These are phyloP conservation scores for Spheniscus humboldti DNA, from an alignment of 2,797 vertebrate genomes.

Conservation along the genomic window DNA sequence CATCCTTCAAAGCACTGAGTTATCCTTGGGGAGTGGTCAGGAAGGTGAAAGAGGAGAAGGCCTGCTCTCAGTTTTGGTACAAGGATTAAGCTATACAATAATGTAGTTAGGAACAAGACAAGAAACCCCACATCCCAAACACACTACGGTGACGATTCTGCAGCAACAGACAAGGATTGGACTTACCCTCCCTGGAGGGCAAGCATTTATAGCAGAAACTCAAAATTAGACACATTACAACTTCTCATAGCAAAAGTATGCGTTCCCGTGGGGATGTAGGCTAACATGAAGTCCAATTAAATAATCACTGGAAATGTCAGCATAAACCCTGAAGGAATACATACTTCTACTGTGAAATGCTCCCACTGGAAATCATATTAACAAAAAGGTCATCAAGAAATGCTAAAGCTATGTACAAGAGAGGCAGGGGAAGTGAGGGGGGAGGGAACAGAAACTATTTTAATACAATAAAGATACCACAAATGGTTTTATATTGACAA, in stretches of 20 bases:
- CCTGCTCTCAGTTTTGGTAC: not conserved
- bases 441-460: constrained; percentile 18
- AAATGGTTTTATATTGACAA: constrained; percentile 4
- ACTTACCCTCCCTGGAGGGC: constrained; percentile 8
- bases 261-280: constrained; percentile 39
- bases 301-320: constrained; percentile 70
- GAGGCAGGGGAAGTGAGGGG: not conserved
- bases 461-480: constrained; percentile 12
- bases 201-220: constrained; percentile 56
- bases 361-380: constrained; percentile 58
- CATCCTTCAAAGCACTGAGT: not conserved
- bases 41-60: not conserved
- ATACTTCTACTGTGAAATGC: constrained; percentile 66
- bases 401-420: not conserved
- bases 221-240: constrained; percentile 66
- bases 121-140: not conserved
- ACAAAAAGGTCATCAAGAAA: constrained; percentile 65
- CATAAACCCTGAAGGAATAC: constrained; percentile 48
- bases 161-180: not conserved
- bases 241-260: constrained; percentile 67
- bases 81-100: constrained; percentile 9
- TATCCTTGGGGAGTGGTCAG: not conserved
- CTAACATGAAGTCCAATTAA: constrained; percentile 67
- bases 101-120: not conserved
- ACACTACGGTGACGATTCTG: not conserved